These are phyloP conservation scores for Nannoperca australis DNA, from an alignment of 2,797 vertebrate genomes.

Conservation along the genomic window DNA sequence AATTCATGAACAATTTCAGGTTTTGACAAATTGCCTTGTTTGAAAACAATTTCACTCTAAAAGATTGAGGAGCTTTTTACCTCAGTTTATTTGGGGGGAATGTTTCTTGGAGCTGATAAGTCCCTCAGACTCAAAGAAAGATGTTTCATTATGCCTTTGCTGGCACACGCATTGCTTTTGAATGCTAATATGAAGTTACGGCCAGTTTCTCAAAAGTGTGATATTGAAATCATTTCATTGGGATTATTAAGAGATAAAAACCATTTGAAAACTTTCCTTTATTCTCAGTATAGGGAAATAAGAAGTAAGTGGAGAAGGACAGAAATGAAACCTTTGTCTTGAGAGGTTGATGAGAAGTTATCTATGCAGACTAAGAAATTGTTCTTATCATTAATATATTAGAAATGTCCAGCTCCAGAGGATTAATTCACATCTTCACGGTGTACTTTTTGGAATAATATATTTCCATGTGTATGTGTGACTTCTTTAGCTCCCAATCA, in stretches of 20 bases:
- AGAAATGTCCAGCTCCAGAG: not conserved
- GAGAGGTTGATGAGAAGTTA: not conserved
- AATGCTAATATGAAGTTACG: slow-evolving; percentile 30
- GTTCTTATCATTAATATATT: slow-evolving; percentile 28
- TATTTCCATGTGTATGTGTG: not conserved
- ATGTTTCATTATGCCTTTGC: slow-evolving; percentile 14
- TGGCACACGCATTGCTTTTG: slow-evolving; percentile 14
- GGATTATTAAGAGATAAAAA: slow-evolving; percentile 13
- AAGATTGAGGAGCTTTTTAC: not conserved
- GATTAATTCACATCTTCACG: slow-evolving; percentile 16
- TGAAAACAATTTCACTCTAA: slow-evolving; percentile 6
- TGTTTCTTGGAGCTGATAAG: not conserved
- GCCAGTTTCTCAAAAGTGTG: slow-evolving; percentile 3
- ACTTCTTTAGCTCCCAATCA: slow-evolving; percentile 3
- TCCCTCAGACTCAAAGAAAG: not conserved
- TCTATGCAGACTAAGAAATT: slow-evolving; percentile 33
- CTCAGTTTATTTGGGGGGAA: too few species aligned
- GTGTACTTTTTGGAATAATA: not conserved
- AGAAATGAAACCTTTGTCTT: not conserved
- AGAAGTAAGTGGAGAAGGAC: not conserved
- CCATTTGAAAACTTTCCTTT: slow-evolving; percentile 1
- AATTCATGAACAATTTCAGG: slow-evolving; percentile 2
- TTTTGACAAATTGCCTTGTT: not conserved
- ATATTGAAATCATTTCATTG: slow-evolving; percentile 2
- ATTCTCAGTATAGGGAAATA: slow-evolving; percentile 7